Conservation (phyloP, 2,113 vertebrate species). For the Podarcis muralis region DNA sequence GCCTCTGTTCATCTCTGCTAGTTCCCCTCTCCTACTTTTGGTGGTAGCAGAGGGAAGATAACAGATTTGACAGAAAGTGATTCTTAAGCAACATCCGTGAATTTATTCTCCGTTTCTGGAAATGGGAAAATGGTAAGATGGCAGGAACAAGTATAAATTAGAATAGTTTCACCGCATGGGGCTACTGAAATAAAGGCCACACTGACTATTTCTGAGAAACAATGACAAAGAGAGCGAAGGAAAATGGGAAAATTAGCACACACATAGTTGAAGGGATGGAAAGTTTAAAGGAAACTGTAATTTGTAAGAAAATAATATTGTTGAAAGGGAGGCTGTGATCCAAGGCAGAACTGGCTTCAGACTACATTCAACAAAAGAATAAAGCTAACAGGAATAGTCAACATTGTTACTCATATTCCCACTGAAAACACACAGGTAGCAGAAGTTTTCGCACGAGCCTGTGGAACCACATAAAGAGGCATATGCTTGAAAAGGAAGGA, state of each 20-base stretch:
- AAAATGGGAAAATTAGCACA: neutral
- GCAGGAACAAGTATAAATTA: neutral
- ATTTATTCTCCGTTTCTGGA: neutral
- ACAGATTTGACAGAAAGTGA: neutral
- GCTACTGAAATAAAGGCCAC: neutral
- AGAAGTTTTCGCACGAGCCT: neutral
- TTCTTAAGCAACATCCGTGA: neutral
- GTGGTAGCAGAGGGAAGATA: neutral
- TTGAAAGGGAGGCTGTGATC: neutral
- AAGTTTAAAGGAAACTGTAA: neutral
- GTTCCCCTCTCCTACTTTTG: too few relatives aligned
- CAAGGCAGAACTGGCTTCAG: neutral
- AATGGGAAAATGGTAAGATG: neutral
- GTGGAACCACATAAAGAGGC: neutral
- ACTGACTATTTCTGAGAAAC: neutral
- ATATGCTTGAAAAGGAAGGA: neutral
- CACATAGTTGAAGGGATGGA: neutral
- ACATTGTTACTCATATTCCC: neutral
- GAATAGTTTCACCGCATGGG: neutral
- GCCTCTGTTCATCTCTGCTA: neutral
- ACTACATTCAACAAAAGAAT: neutral
- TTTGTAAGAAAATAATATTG: neutral
- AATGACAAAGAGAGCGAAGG: neutral
- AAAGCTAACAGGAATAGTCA: neutral
- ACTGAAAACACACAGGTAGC: neutral